Percentiles rank a stretch among this genome's conserved stretches.
These are phyloP conservation scores for Onychomys torridus DNA, from an alignment of 2,797 vertebrate genomes.

Conservation along the genomic window DNA sequence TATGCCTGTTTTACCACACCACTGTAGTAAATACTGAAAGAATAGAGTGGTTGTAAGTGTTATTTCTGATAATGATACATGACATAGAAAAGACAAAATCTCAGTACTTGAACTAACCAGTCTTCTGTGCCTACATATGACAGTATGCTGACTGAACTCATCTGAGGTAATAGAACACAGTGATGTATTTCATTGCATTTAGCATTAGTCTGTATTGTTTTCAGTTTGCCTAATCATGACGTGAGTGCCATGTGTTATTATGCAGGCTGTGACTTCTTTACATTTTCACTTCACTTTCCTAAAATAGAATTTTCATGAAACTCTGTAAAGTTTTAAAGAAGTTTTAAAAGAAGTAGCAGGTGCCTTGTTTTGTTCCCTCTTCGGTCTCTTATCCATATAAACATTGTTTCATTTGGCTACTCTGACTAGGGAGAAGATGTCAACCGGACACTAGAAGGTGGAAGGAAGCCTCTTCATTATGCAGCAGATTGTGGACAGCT, in stretches of 20 bases:
- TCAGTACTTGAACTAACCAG: background rate
- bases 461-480: conserved; percentile 96
- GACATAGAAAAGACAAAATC: background rate
- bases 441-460: conserved; percentile 93
- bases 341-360: background rate
- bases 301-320: conserved; percentile 54
- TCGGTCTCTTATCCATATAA: background rate
- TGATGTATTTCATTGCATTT: conserved; percentile 28
- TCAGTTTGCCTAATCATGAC: background rate
- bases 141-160: conserved; percentile 1
- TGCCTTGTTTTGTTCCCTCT: background rate
- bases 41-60: conserved; percentile 29
- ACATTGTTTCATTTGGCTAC: conserved; percentile 34
- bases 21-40: background rate
- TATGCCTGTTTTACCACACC: background rate
- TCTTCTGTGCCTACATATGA: background rate
- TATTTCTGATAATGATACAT: background rate
- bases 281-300: conserved; percentile 30
- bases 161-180: background rate
- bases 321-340: background rate
- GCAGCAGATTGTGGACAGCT: conserved; percentile 95
- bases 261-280: conserved; percentile 44
- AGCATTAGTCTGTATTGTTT: conserved; percentile 11
- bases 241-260: background rate
- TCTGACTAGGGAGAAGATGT: conserved; percentile 93